phyloP scores from a whole-genome alignment of 2,888 invertebrate genomes.

The Pecten maximus region DNA sequence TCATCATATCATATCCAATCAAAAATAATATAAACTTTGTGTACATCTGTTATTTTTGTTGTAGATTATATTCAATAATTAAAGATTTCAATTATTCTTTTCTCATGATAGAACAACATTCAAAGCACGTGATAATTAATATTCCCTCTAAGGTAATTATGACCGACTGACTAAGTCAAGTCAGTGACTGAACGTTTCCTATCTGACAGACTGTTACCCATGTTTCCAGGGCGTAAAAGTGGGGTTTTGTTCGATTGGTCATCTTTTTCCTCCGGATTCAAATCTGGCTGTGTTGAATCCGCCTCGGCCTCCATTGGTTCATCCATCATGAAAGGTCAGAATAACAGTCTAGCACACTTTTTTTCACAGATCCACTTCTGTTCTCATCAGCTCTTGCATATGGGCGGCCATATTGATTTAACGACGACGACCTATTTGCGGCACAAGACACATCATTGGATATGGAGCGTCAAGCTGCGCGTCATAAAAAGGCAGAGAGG shows the following conservation, averaged over 20 bases:
- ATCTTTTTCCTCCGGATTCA: constrained; percentile 56
- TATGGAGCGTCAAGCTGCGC: background rate
- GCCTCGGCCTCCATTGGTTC: constrained; percentile 72
- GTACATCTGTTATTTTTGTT: too few species aligned
- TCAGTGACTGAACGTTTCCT: too few species aligned
- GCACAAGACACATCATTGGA: background rate
- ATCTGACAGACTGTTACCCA: constrained; percentile 64
- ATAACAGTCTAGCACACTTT: background rate
- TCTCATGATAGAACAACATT: too few species aligned
- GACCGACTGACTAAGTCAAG: too few species aligned
- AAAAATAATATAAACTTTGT: too few species aligned
- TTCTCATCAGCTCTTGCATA: background rate
- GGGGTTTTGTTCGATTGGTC: constrained; percentile 60
- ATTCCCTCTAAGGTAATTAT: too few species aligned
- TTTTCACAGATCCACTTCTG: background rate
- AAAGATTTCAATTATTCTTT: too few species aligned
- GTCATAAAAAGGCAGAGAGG: too few species aligned
- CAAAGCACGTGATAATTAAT: too few species aligned
- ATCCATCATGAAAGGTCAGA: constrained; percentile 56
- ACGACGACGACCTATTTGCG: background rate
- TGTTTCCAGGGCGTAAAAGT: constrained; percentile 74
- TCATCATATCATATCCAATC: too few species aligned
- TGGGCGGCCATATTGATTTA: constrained; percentile 16
- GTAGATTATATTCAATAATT: too few species aligned
- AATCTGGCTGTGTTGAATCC: constrained; percentile 68